Conservation (phyloP, 1,140 invertebrate species). For the Drosophila oshimai region DNA sequence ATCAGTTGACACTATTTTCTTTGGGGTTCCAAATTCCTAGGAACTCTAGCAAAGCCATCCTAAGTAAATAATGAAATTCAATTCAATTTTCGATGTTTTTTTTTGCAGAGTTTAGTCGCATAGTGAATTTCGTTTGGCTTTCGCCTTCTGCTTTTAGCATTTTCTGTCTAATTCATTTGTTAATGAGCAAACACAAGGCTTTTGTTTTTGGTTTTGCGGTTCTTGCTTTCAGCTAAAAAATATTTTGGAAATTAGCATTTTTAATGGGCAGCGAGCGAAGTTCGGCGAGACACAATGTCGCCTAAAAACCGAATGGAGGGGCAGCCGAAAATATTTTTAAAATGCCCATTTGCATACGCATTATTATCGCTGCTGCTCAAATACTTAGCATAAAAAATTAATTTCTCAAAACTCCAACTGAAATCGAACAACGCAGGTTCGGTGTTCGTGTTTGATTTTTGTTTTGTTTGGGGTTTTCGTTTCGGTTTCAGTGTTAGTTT, state of each 20-base stretch:
- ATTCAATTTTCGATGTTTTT: not conserved
- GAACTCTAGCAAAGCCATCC: not conserved
- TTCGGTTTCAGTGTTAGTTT: not conserved
- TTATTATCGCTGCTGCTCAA: conserved; percentile 29
- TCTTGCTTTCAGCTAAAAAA: conserved; percentile 26
- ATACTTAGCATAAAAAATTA: conserved; percentile 66
- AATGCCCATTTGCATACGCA: conserved; percentile 34
- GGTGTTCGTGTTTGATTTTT: conserved; percentile 15
- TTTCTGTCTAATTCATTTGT: conserved; percentile 72
- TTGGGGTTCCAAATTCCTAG: not conserved
- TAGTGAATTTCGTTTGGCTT: conserved; percentile 1
- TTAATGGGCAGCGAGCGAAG: conserved; percentile 58
- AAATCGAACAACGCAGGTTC: conserved; percentile 6
- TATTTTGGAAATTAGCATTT: conserved; percentile 69
- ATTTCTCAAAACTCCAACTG: conserved; percentile 51
- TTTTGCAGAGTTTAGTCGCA: not conserved
- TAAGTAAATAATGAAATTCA: not conserved
- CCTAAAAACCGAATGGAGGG: conserved; percentile 31
- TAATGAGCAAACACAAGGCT: conserved; percentile 54
- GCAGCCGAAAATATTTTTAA: not conserved
- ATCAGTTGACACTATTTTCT: too few species aligned
- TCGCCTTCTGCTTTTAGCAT: conserved; percentile 18
- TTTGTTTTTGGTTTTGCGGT: not conserved
- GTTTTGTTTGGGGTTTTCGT: not conserved
- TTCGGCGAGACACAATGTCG: conserved; percentile 72